Evolutionary conservation across 2,113 vertebrate genomes (phyloP), one percentile per base, ranked within the genome.

Genomic region (Balaeniceps rex): DNA sequence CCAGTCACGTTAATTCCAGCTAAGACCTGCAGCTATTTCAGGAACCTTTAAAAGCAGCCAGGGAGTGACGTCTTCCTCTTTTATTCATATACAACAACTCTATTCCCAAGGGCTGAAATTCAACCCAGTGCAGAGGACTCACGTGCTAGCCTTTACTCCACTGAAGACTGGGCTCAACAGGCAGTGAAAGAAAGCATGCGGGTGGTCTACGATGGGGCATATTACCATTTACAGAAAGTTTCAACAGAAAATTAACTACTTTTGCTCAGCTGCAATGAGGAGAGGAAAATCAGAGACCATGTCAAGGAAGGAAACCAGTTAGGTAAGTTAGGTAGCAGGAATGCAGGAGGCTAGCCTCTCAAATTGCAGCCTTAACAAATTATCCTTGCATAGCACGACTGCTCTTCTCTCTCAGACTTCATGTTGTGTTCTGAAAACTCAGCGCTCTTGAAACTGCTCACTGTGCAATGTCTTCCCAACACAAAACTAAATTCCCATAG

Each of bases 1-100:
- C 85, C 68, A 89, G 38, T 69, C 68, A 71, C 12, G 7, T 79
- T 88, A 90, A 79, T 69, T 88, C 58, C 61, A 91, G 78, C 84
- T 87, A 66, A 93, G 44, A 96, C 17, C 64, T 82, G 72, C 81
- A 90, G 83, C 87, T 96, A 96, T 97, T 97, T 96, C 87, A 89
- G 94, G 90, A 93, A 47, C 5, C 83, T 92, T 93, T 95, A 94
- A 90, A 93, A 87, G 72, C 76, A 83, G 92, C 66, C 82, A 90
- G 81, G 36, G 81, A 89, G 72, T 77, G 70, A 88, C 76, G 33
- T 96, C 87, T 95, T 93, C 76, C 58, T 83, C 77, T 96, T 96
- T 90, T 72, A 95, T 93, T 96, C 72, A 58, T 29, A 79, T 14
- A 80, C 31, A 95, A 77, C 68, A 78, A 84, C 81, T 49, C 76